These are phyloP conservation scores for Quadroppia sp. DNA, from an alignment of 2,888 invertebrate species.

Conservation along the genomic window DNA sequence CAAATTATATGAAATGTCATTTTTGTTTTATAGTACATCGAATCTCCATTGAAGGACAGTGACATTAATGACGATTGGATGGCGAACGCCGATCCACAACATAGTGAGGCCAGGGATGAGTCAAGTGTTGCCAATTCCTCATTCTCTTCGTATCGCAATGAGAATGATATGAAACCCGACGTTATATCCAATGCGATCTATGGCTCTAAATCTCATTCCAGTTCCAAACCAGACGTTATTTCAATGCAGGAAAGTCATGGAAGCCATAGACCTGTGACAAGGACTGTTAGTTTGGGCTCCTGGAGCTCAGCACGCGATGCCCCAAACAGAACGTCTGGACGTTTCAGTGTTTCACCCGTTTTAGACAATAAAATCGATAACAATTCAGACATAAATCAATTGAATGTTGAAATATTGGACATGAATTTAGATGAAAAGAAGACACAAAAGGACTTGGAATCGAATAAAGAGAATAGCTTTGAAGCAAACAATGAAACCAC, in stretches of 20 bases:
- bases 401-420: background rate
- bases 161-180: conserved; percentile 4
- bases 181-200: conserved; percentile 31
- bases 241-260: conserved; percentile 31
- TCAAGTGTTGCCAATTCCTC: no score
- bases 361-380: conserved; percentile 9
- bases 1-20: background rate
- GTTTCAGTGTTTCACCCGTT: conserved; percentile 43
- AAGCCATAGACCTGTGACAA: background rate
- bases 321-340: conserved; percentile 27
- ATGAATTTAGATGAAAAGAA: background rate
- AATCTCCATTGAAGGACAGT: conserved; percentile 7
- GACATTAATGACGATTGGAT: background rate
- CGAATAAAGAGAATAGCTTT: background rate
- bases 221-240: conserved; percentile 7
- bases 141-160: no score
- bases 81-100: no score
- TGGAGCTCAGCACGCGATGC: conserved; percentile 35
- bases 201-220: background rate
- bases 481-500: background rate
- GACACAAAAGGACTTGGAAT: background rate
- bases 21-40: conserved; percentile 24
- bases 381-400: background rate
- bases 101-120: background rate
- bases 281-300: conserved; percentile 41